Evolutionary conservation across 64 coral and sea anemone genomes (phyloP).

Genomic region (Montipora capricornis): DNA sequence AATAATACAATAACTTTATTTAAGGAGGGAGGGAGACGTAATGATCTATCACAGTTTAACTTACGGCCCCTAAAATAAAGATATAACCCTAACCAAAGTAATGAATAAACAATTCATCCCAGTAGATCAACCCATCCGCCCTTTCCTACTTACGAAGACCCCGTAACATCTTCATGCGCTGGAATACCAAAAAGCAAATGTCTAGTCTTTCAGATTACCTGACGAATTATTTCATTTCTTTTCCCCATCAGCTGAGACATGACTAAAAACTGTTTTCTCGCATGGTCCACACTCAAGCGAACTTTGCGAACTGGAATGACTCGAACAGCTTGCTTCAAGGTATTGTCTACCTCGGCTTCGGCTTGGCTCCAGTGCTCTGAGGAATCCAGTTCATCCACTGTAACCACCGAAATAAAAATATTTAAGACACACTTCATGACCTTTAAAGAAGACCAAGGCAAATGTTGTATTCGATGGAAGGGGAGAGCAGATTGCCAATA

Average conservation of each 20-base stretch:
- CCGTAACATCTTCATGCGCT: too few relatives aligned
- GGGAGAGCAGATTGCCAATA: too few relatives aligned
- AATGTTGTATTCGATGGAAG: too few relatives aligned
- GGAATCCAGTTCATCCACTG: slow-evolving; percentile 77
- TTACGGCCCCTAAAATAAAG: too few relatives aligned
- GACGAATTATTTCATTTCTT: slow-evolving; percentile 52
- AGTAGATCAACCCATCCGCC: too few relatives aligned
- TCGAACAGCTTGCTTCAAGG: slow-evolving; percentile 70
- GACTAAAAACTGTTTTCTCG: slow-evolving; percentile 73
- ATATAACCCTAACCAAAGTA: too few relatives aligned
- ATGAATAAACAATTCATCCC: too few relatives aligned
- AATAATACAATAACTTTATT: too few relatives aligned
- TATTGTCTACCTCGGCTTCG: slow-evolving; percentile 19
- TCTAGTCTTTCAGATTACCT: neutral
- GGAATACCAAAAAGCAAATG: neutral
- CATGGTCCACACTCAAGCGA: slow-evolving; percentile 46
- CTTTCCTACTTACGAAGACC: too few relatives aligned
- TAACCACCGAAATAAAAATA: neutral
- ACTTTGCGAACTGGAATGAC: slow-evolving; percentile 61
- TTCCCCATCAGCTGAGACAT: slow-evolving; percentile 72
- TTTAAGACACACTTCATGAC: neutral
- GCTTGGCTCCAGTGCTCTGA: slow-evolving; percentile 71
- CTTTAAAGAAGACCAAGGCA: too few relatives aligned
- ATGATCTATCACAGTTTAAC: too few relatives aligned
- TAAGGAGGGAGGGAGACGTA: too few relatives aligned